A percentile compares a stretch with the other conserved stretches of the same genome.
These are phyloP conservation scores for Caenorhabditis tropicalis DNA, from an alignment of 1,140 invertebrate species.

Conservation along the genomic window DNA sequence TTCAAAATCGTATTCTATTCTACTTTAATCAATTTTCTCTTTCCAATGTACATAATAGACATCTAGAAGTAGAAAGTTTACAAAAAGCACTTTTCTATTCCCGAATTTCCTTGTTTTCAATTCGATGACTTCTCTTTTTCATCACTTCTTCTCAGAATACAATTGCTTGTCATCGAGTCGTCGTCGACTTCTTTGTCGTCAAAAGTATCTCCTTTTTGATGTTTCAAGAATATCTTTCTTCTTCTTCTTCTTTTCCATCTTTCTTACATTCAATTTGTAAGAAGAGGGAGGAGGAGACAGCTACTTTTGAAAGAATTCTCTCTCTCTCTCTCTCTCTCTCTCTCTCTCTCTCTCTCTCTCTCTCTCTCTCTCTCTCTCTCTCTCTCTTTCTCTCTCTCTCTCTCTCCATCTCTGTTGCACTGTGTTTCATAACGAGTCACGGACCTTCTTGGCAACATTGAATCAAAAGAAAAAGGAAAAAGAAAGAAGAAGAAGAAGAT, in stretches of 20 bases:
- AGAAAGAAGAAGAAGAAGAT: slow-evolving; percentile 12
- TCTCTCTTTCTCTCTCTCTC: no score
- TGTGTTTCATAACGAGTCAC: background rate
- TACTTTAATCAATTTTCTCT: no score
- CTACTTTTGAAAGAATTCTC: slow-evolving; percentile 33
- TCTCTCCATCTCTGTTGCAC: background rate
- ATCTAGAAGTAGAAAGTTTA: background rate
- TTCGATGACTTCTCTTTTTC: background rate
- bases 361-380: no score
- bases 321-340: no score
- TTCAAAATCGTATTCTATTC: no score
- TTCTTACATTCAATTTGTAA: slow-evolving; percentile 30
- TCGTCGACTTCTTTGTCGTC: background rate
- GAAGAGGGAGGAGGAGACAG: background rate
- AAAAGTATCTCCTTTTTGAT: slow-evolving; percentile 38
- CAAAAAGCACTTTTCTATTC: background rate
- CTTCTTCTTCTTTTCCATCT: background rate
- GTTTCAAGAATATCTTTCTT: slow-evolving; percentile 9
- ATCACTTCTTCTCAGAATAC: background rate
- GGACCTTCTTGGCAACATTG: slow-evolving; percentile 26
- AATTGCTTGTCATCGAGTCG: slow-evolving; percentile 3
- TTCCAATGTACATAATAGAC: no score
- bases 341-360: no score
- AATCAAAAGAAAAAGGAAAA: slow-evolving; percentile 10
- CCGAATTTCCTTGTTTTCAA: background rate